Percentiles rank a stretch among this genome's conserved stretches.
phyloP scores from a whole-genome alignment of 2,113 vertebrate species.

The Ellobius talpinus region DNA sequence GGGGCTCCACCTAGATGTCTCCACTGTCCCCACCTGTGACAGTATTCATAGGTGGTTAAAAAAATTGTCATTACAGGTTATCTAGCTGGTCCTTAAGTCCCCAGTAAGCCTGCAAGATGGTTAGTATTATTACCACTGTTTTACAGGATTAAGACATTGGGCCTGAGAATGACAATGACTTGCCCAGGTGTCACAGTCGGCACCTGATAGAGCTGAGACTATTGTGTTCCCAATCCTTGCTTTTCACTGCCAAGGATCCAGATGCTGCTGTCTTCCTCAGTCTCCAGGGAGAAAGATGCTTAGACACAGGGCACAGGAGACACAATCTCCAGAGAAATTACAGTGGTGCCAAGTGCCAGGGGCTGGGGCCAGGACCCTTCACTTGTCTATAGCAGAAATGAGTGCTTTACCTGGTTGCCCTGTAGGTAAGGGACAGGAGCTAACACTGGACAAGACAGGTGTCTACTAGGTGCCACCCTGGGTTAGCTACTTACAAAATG shows the following conservation, averaged over 20 bases:
- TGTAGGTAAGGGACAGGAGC: neutral
- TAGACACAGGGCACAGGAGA: neutral
- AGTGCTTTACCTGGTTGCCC: neutral
- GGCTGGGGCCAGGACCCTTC: neutral
- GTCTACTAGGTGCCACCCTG: neutral
- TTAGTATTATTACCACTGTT: neutral
- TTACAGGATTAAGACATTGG: neutral
- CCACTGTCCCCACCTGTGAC: neutral
- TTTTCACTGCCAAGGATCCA: neutral
- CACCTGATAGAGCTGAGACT: neutral
- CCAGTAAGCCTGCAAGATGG: neutral
- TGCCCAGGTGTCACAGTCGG: neutral
- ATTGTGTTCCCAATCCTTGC: neutral
- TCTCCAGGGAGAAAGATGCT: neutral
- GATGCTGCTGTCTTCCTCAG: neutral
- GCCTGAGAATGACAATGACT: neutral
- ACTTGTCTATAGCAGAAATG: rapidly evolving
- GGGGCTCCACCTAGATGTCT: neutral
- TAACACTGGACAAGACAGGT: neutral
- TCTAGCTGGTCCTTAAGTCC: neutral
- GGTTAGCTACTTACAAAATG: neutral
- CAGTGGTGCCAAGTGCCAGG: neutral
- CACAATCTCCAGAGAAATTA: neutral
- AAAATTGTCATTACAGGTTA: neutral
- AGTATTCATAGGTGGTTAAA: neutral